phyloP scores from a whole-genome alignment of 2,888 invertebrate species.

The Spicauda simplicius region DNA sequence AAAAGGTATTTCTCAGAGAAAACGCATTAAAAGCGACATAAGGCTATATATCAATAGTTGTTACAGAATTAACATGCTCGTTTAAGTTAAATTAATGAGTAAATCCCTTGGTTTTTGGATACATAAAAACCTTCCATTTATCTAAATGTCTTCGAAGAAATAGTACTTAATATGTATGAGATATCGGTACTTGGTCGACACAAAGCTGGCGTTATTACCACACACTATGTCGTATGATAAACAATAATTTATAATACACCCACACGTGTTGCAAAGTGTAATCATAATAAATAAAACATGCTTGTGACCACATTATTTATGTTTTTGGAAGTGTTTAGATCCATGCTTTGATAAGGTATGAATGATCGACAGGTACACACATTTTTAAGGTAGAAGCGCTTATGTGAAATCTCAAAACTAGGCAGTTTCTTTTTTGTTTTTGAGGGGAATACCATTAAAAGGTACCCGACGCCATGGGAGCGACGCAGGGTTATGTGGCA shows the following conservation, averaged over 20 bases:
- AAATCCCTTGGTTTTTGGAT: conserved; percentile 2
- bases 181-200: conserved; percentile 4
- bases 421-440: too few species aligned
- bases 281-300: conserved; percentile 18
- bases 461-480: too few species aligned
- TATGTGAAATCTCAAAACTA: too few species aligned
- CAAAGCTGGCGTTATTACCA: conserved; percentile 17
- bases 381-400: background rate
- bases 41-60: conserved; percentile 4
- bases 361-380: background rate
- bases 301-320: background rate
- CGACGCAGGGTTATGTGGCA: too few species aligned
- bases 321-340: background rate
- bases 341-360: background rate
- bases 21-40: background rate
- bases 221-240: conserved; percentile 11
- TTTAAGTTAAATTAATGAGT: background rate
- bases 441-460: too few species aligned
- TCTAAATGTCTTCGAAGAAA: conserved; percentile 22
- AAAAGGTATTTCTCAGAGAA: background rate
- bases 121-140: conserved; percentile 9
- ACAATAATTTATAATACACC: conserved; percentile 26
- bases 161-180: conserved; percentile 18
- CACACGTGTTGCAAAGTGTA: conserved; percentile 18
- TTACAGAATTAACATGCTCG: background rate